Evolutionary conservation across 2,113 vertebrate species (phyloP), one percentile per base, ranked within the genome.

Genomic region (Poicephalus gulielmi): DNA sequence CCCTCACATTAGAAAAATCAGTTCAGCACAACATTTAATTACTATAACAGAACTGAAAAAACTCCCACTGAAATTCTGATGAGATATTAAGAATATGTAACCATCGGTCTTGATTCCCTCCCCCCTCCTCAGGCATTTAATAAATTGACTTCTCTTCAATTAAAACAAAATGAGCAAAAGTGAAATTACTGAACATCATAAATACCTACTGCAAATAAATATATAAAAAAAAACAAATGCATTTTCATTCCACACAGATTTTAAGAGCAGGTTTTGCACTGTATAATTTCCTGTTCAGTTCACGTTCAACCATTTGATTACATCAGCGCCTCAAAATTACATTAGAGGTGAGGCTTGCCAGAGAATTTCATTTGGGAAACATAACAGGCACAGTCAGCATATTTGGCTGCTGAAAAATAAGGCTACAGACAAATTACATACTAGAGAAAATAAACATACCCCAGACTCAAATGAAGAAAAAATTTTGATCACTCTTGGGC

Each of bases 321-420:
- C 86, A 93, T 92, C 94, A 96, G 89, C 88, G 93, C 91, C 90
- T 91, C 86, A 6, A 66, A 62, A 84, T 5, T 16, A 44, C 28
- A 53, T 13, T 33, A 74, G 91, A 82, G 10, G 49, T 6, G 22
- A 47, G 39, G 88, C 37, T 28, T 82, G 96, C 92, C 95, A 97
- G 69, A 39, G 90, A 37, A 85, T 83, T 92, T 60, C 83, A 75
- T 20, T 25, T 64, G 92, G 95, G 95, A 94, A 79, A 68, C 4
- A 1, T 12, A 74, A 87, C 57, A 33, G 30, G 81, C 92, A 49
- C 18, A 87, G 59, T 94, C 96, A 95, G 92, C 94, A 88, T 5
- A 91, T 92, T 8, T 64, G 79, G 28, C 93, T 85, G 88, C 73
- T 69, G 94, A 73, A 84, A 95, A 91, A 37, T 12, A 67, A 74